Evolutionary conservation across 2,797 vertebrate species (phyloP), one percentile per base, ranked within the genome.

Genomic region (Rachycentron canadum): DNA sequence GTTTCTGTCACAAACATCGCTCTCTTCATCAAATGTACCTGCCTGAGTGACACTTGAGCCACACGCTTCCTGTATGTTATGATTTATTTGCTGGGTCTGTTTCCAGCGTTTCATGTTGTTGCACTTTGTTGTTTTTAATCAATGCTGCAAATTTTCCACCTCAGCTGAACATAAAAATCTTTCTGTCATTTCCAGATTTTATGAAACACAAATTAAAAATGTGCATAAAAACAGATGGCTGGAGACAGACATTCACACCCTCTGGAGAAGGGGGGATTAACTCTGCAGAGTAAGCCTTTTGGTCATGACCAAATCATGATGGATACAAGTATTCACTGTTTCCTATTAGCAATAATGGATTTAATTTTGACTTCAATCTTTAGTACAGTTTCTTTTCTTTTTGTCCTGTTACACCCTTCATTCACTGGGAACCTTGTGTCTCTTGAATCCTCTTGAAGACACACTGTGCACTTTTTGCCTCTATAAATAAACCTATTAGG

Each of bases 391-490:
- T 7, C 34, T 36, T 43, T 52, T 23, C 13, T 26, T 26, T 16
- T 2, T 28, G 26, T 43, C 14, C 21, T 43, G 9, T 8, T 16
- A 5, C 19, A 19, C 9, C 1, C 32, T 11, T 34, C 28, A 12
- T 58, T n/a, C 21, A 6, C 10, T 36, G 8, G 32, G 34, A 16
- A 21, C 34, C 12, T 40, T 21, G 32, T 30, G 25, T 28, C 38
- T 16, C 26, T 30, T 5, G 34, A 38, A 30, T 41, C 58, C 21
- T 52, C 23, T 41, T 2, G 47, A 32, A 28, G 26, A 30, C 26
- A 61, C 45, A 10, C 32, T 13, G 28, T 52, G 23, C 49, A 11
- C 23, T 40, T 78, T 79, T 16, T 63, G 25, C 14, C 19, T 63
- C 2, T 4, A 13, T 30, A 55, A 52, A 38, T 59, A 53, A 2